Evolutionary conservation across 2,888 invertebrate genomes (phyloP).

Genomic region (Dryocosmus kuriphilus): DNA sequence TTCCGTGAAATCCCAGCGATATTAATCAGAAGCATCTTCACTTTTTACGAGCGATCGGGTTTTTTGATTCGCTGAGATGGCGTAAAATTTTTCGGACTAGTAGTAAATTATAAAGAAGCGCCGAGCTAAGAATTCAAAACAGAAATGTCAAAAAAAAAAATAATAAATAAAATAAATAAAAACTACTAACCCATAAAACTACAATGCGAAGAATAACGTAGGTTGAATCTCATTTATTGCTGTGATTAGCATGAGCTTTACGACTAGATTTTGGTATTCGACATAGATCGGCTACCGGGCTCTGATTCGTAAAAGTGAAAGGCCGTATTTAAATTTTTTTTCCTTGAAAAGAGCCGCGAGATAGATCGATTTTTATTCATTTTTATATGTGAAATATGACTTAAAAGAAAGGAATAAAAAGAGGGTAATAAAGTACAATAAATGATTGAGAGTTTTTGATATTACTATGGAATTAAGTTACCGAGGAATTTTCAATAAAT

Average conservation of each 20-base stretch:
- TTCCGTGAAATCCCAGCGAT: constrained; percentile 7
- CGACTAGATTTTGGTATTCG: constrained; percentile 1
- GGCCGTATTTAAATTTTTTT: background rate
- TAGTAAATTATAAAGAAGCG: constrained; percentile 32
- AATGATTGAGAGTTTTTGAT: background rate
- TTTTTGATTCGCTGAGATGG: constrained; percentile 21
- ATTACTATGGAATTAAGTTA: background rate
- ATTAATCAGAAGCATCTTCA: background rate
- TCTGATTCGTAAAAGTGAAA: constrained; percentile 12
- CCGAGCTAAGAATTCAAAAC: background rate
- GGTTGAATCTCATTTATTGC: background rate
- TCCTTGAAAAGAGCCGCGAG: background rate
- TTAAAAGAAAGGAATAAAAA: background rate
- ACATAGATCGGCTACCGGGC: constrained; percentile 15
- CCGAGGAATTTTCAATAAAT: background rate
- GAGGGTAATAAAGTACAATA: background rate
- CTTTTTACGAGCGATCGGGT: constrained; percentile 19
- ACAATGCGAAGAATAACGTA: background rate
- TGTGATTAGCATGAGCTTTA: background rate
- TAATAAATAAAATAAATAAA: background rate
- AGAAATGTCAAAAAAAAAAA: constrained; percentile 17
- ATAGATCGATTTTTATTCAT: background rate
- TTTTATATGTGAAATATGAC: constrained; percentile 1
- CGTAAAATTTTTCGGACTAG: constrained; percentile 25
- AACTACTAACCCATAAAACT: constrained; percentile 15